A percentile compares a stretch with the other conserved stretches of the same genome.
Conservation (phyloP, 2,797 vertebrate genomes). For the Ciconia nigra region DNA sequence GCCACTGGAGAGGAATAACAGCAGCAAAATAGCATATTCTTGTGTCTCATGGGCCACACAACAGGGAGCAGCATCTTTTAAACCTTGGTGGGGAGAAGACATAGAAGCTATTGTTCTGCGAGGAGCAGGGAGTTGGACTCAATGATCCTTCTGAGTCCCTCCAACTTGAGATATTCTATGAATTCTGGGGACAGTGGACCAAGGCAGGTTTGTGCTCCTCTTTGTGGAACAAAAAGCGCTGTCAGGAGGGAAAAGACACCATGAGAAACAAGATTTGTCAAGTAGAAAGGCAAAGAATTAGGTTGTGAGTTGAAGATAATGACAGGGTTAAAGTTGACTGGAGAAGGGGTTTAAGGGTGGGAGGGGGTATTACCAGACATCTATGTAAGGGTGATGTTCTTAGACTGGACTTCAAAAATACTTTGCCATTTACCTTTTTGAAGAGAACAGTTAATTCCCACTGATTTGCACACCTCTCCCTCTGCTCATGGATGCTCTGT, state of each 20-base stretch:
- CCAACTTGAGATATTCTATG: background rate
- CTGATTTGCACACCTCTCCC: background rate
- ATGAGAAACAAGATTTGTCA: background rate
- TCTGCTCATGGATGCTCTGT: background rate
- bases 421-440: background rate
- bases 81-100: background rate
- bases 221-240: background rate
- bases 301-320: background rate
- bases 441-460: background rate
- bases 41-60: background rate
- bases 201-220: background rate
- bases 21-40: background rate
- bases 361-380: background rate
- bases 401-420: background rate
- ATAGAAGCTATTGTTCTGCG: background rate
- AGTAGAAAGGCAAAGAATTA: background rate
- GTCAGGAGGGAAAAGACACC: background rate
- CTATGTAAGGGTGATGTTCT: background rate
- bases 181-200: background rate
- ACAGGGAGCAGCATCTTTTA: background rate
- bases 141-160: background rate
- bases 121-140: background rate
- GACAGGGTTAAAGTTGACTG: background rate
- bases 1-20: background rate
- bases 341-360: background rate